Conservation (phyloP, 2,797 vertebrate species). For the Cheirogaleus major region DNA sequence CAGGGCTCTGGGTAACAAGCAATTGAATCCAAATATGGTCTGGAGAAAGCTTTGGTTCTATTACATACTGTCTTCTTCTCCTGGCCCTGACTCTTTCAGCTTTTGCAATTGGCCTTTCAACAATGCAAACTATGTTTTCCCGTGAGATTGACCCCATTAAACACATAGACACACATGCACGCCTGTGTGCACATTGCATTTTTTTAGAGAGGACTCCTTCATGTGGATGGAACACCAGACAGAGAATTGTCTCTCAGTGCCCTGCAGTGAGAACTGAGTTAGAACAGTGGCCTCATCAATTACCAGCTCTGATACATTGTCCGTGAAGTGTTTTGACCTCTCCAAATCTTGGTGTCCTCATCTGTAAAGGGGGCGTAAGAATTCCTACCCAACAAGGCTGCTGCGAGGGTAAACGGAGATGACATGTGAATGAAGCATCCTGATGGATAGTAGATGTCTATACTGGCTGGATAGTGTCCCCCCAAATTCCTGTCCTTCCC, state of each 20-base stretch:
- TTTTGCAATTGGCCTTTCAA: conserved; percentile 7
- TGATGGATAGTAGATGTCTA: accelerated
- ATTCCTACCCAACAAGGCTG: not conserved
- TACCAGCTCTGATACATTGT: not conserved
- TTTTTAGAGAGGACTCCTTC: not conserved
- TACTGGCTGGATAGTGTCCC: not conserved
- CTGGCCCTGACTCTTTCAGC: not conserved
- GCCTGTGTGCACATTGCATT: not conserved
- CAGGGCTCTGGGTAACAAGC: conserved; percentile 51
- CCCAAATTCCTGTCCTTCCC: not conserved
- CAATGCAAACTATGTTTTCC: not conserved
- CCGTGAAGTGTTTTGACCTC: not conserved
- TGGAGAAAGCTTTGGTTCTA: conserved; percentile 52
- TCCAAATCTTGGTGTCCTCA: not conserved
- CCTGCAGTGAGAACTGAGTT: not conserved
- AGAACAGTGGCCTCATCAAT: not conserved
- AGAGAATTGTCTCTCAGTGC: not conserved
- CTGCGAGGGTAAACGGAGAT: not conserved
- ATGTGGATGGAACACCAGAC: accelerated
- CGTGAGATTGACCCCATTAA: not conserved
- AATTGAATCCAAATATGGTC: conserved; percentile 64
- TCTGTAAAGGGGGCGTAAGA: not conserved
- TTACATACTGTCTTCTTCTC: conserved; percentile 56
- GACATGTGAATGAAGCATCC: accelerated
- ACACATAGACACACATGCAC: not conserved